Percentiles rank a stretch among this genome's conserved stretches.
Conservation (phyloP, 2,113 vertebrate species). For the Echinops telfairi region DNA sequence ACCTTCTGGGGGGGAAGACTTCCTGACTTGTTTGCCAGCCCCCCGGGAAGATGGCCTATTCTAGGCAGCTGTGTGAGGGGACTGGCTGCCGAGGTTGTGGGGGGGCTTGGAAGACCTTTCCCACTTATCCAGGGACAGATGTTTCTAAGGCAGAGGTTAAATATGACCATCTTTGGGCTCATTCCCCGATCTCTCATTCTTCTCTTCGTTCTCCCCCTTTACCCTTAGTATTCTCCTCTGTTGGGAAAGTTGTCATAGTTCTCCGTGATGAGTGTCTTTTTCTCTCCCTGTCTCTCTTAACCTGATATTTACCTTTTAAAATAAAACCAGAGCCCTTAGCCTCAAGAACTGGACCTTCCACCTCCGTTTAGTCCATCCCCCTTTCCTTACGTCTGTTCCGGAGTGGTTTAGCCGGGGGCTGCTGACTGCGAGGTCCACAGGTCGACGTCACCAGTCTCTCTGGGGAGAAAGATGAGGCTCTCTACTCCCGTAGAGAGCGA, state of each 20-base stretch:
- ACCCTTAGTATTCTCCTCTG: not conserved
- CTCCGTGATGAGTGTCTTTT: not conserved
- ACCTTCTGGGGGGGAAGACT: not conserved
- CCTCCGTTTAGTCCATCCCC: rapidly evolving
- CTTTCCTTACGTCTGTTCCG: too few relatives aligned
- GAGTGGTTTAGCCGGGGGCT: too few relatives aligned
- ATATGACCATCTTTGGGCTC: not conserved
- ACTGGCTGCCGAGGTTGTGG: not conserved
- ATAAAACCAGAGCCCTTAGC: not conserved
- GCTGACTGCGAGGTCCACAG: too few relatives aligned
- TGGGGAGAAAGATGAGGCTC: too few relatives aligned
- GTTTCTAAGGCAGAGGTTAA: conserved; percentile 11
- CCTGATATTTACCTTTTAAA: not conserved
- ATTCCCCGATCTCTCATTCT: not conserved
- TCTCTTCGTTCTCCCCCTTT: not conserved
- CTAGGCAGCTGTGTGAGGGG: not conserved
- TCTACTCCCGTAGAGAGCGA: too few relatives aligned
- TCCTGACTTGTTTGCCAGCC: not conserved
- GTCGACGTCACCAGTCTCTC: too few relatives aligned
- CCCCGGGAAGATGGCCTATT: not conserved
- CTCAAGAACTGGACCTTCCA: not conserved
- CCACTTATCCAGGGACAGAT: not conserved
- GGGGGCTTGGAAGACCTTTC: not conserved
- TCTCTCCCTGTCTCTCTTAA: too few relatives aligned
- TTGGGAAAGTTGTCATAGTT: not conserved